Conservation (phyloP, 2,797 vertebrate species). For the Megaceryle alcyon region DNA sequence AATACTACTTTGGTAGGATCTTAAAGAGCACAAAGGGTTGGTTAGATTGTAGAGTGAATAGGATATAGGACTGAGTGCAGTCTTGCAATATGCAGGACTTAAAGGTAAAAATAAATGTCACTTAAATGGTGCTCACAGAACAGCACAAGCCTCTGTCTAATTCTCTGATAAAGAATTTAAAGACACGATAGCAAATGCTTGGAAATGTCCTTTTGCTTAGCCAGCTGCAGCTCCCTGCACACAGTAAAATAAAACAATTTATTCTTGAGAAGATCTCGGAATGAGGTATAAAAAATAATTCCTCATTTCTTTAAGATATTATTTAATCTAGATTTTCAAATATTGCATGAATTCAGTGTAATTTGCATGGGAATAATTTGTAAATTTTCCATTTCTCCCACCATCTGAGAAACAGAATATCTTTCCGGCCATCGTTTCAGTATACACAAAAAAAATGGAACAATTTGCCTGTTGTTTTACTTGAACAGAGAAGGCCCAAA, state of each 20-base stretch:
- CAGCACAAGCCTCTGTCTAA: background rate
- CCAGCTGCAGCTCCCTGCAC: background rate
- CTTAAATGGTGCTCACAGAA: background rate
- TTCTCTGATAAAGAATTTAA: background rate
- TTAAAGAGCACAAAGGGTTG: background rate
- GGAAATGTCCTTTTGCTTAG: background rate
- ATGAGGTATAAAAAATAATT: background rate
- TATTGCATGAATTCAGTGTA: background rate
- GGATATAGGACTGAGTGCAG: background rate
- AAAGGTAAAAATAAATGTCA: background rate
- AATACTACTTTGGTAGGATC: background rate
- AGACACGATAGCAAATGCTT: background rate
- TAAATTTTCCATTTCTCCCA: background rate
- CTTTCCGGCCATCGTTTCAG: background rate
- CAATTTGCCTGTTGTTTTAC: background rate
- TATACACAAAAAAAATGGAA: background rate
- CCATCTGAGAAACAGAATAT: background rate
- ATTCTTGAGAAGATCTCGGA: background rate
- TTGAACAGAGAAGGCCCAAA: background rate
- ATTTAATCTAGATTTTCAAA: background rate
- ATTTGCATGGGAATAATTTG: background rate
- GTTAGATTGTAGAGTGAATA: background rate
- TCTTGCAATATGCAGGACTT: background rate
- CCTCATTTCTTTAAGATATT: background rate
- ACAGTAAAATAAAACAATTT: background rate